A percentile compares a stretch with the other conserved stretches of the same genome.
phyloP scores from a whole-genome alignment of 2,113 vertebrate species.

The Opisthocomus hoazin region DNA sequence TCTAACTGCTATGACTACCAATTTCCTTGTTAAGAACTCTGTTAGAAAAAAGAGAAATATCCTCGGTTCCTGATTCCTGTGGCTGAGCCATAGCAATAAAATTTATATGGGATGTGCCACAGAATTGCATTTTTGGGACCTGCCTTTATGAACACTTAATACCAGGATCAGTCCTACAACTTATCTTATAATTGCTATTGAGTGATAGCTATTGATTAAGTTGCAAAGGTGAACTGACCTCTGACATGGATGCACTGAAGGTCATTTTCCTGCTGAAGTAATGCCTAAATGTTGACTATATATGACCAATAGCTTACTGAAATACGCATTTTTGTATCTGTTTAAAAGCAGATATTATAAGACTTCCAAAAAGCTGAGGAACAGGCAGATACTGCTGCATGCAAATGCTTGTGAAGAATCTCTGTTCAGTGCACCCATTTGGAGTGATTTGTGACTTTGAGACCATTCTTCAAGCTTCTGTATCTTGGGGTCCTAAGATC shows the following conservation, averaged over 20 bases:
- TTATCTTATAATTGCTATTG: neutral
- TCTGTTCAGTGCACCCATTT: neutral
- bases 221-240: neutral
- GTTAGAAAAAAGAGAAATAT: neutral
- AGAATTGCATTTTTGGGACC: neutral
- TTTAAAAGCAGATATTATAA: neutral
- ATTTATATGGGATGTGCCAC: fast-evolving
- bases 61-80: neutral
- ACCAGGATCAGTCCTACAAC: neutral
- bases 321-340: neutral
- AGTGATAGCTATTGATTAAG: neutral
- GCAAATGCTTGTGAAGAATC: neutral
- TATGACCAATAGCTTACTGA: neutral
- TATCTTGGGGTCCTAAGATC: neutral
- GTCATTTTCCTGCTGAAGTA: neutral
- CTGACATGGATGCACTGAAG: neutral
- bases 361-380: neutral
- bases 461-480: neutral
- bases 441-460: neutral
- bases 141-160: neutral
- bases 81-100: neutral
- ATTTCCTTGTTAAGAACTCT: too few species aligned
- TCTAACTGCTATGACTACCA: neutral
- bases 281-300: neutral
- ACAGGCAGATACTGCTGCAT: neutral